A percentile compares a stretch with the other conserved stretches of the same genome.
phyloP scores from a whole-genome alignment of 1,140 invertebrate genomes.

The Drosophila teissieri region DNA sequence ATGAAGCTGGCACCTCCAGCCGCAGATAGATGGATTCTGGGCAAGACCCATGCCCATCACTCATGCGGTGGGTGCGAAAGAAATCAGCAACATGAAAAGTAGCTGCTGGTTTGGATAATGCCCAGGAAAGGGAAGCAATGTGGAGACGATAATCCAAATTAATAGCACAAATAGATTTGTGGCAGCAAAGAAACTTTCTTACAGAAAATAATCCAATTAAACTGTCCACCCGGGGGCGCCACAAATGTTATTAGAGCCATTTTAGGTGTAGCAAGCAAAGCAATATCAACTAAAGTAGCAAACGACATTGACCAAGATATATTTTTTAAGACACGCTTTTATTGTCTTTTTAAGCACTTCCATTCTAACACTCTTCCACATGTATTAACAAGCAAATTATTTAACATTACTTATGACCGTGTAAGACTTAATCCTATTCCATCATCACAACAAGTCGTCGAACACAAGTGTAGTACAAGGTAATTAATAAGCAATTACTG shows the following conservation, averaged over 20 bases:
- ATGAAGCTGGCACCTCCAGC: constrained; percentile 10
- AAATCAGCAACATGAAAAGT: constrained; percentile 29
- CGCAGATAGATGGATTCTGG: constrained; percentile 38
- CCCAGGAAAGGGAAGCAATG: constrained; percentile 35
- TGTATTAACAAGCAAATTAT: background rate
- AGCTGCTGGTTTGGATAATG: constrained; percentile 11
- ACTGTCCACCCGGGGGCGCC: constrained; percentile 2
- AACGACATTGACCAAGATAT: background rate
- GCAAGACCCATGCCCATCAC: constrained; percentile 34
- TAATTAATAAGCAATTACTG: constrained; percentile 32
- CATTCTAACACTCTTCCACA: too few species aligned
- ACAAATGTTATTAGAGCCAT: background rate
- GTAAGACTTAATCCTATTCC: constrained; percentile 21
- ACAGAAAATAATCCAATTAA: background rate
- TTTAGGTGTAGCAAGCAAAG: background rate
- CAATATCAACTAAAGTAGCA: too few species aligned
- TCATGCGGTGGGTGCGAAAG: constrained; percentile 43
- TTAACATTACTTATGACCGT: background rate
- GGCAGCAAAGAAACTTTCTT: constrained; percentile 4
- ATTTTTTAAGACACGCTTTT: background rate
- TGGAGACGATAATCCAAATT: constrained; percentile 38
- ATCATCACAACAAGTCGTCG: constrained; percentile 8
- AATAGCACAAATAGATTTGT: constrained; percentile 5
- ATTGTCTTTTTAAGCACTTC: background rate
- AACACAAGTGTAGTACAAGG: constrained; percentile 7